A percentile compares a stretch with the other conserved stretches of the same genome.
Evolutionary conservation across 2,888 invertebrate species (phyloP).

Genomic region (Tigriopus californicus): DNA sequence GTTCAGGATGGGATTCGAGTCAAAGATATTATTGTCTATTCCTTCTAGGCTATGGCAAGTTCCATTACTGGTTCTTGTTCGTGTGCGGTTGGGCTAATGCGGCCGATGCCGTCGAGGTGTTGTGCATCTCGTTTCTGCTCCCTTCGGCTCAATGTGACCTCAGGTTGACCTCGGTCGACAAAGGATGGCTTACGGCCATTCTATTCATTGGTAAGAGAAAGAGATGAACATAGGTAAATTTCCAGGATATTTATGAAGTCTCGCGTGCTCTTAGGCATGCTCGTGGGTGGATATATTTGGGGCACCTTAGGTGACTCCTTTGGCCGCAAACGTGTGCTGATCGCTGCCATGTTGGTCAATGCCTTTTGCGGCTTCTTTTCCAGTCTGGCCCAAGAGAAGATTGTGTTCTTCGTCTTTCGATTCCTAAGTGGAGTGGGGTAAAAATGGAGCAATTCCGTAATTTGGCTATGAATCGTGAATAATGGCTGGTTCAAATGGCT

Average conservation of each 20-base stretch:
- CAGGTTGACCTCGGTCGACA: constrained; percentile 53
- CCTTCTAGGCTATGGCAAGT: constrained; percentile 57
- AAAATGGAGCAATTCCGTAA: too few relatives aligned
- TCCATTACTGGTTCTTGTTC: constrained; percentile 53
- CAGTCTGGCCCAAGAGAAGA: constrained; percentile 70
- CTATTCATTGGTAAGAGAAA: constrained; percentile 46
- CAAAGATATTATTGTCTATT: too few relatives aligned
- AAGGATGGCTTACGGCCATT: constrained; percentile 54
- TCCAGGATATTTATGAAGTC: background rate
- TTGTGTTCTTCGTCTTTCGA: constrained; percentile 70
- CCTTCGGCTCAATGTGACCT: constrained; percentile 67
- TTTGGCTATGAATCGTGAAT: too few relatives aligned
- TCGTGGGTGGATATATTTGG: constrained; percentile 65
- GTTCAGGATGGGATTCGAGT: too few relatives aligned
- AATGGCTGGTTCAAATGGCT: constrained; percentile 56
- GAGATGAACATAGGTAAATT: constrained; percentile 17
- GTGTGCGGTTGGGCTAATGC: constrained; percentile 60
- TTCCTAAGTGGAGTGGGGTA: constrained; percentile 85
- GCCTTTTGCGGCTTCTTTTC: constrained; percentile 52
- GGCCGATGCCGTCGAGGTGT: constrained; percentile 51
- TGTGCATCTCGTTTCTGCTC: constrained; percentile 47
- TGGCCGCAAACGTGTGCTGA: constrained; percentile 52
- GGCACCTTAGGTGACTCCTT: constrained; percentile 63
- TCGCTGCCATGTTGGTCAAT: constrained; percentile 50
- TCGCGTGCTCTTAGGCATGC: constrained; percentile 39